A percentile compares a stretch with the other conserved stretches of the same genome.
These are phyloP conservation scores for Oreochromis mossambicus DNA, from an alignment of 2,797 vertebrate genomes.

Conservation along the genomic window DNA sequence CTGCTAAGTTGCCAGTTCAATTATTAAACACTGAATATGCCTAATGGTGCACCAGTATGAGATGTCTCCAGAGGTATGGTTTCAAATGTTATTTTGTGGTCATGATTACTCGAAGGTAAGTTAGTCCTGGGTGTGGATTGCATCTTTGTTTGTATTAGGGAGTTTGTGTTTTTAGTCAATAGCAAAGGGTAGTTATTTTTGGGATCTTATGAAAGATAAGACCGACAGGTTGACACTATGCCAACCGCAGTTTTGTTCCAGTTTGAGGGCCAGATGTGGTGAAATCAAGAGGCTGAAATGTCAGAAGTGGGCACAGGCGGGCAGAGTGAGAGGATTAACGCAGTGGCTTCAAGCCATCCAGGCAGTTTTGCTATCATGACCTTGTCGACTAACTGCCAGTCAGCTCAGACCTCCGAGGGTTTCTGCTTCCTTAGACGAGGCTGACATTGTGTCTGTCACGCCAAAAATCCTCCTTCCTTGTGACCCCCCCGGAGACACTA, in stretches of 20 bases:
- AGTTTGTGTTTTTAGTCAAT: too few species aligned
- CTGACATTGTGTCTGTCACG: constrained; percentile 30
- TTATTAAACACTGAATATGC: neutral
- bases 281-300: constrained; percentile 43
- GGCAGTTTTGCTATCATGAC: constrained; percentile 61
- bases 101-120: neutral
- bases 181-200: neutral
- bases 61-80: neutral
- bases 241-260: neutral
- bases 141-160: neutral
- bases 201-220: neutral
- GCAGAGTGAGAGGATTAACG: constrained; percentile 52
- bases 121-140: rapidly evolving
- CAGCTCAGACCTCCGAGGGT: constrained; percentile 54
- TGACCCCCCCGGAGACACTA: neutral
- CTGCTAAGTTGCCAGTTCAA: neutral
- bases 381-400: constrained; percentile 66
- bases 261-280: constrained; percentile 24
- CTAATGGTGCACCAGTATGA: rapidly evolving
- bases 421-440: constrained; percentile 52
- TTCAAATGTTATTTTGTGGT: neutral
- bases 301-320: constrained; percentile 50
- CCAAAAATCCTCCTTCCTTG: neutral
- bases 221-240: neutral
- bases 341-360: constrained; percentile 49